Evolutionary conservation across 1,140 invertebrate species (phyloP).

Genomic region (Dinothrombium tinctorium): DNA sequence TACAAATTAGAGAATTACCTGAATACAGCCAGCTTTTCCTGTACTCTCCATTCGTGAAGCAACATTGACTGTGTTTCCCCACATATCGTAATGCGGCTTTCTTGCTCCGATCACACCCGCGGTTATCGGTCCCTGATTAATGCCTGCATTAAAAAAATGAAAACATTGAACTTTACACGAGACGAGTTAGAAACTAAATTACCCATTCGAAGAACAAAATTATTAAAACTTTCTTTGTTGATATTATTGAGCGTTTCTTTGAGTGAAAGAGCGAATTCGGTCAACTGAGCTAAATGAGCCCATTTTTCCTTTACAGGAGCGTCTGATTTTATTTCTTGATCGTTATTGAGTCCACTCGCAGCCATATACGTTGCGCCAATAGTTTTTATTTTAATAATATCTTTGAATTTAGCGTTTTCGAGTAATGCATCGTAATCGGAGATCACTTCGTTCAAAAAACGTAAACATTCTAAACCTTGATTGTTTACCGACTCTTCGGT

Average conservation of each 20-base stretch:
- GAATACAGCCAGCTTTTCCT: slow-evolving; percentile 76
- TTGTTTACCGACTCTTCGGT: slow-evolving; percentile 86
- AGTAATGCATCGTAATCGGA: slow-evolving; percentile 84
- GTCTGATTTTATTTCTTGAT: slow-evolving; percentile 25
- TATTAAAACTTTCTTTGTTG: slow-evolving; percentile 85
- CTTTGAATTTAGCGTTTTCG: slow-evolving; percentile 51
- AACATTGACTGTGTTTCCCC: slow-evolving; percentile 78
- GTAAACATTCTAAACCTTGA: slow-evolving; percentile 77
- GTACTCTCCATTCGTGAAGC: slow-evolving; percentile 90
- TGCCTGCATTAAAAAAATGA: slow-evolving; percentile 34
- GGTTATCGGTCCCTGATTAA: slow-evolving; percentile 83
- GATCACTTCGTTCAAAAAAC: slow-evolving; percentile 92
- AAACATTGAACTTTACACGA: too few relatives aligned
- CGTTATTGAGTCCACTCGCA: slow-evolving; percentile 68
- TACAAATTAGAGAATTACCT: slow-evolving; percentile 34
- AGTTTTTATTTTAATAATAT: slow-evolving; percentile 89
- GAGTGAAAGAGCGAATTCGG: slow-evolving; percentile 70
- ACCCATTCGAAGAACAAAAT: slow-evolving; percentile 76
- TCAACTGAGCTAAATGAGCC: slow-evolving; percentile 55
- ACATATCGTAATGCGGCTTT: slow-evolving; percentile 88
- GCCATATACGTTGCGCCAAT: slow-evolving; percentile 96
- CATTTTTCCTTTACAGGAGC: slow-evolving; percentile 54
- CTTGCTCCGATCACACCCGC: slow-evolving; percentile 79
- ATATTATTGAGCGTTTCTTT: slow-evolving; percentile 66
- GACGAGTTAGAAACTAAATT: slow-evolving; percentile 8